A percentile compares a stretch with the other conserved stretches of the same genome.
Conservation (phyloP, 2,888 invertebrate genomes). For the Coenonympha glycerion region DNA sequence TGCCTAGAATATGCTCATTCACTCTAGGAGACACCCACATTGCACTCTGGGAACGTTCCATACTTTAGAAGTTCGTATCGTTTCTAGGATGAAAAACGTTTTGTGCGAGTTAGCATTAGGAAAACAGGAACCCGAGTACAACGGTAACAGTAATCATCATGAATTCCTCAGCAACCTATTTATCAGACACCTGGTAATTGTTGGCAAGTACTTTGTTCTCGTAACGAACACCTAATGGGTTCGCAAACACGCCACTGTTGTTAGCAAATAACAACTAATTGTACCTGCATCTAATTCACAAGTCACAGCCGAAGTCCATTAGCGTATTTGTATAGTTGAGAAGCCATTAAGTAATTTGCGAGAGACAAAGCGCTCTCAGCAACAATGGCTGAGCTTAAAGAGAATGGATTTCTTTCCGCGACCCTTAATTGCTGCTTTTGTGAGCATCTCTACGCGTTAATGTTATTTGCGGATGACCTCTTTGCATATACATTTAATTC, state of each 20-base stretch:
- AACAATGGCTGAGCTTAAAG: constrained; percentile 38
- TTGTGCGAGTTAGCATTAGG: no score
- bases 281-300: constrained; percentile 14
- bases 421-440: constrained; percentile 46
- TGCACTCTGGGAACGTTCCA: no score
- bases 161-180: neutral
- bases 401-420: constrained; percentile 48
- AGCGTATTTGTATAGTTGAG: constrained; percentile 18
- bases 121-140: no score
- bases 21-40: no score
- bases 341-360: constrained; percentile 21
- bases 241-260: constrained; percentile 10
- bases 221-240: neutral
- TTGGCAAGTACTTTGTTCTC: no score
- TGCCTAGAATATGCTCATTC: no score
- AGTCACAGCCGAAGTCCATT: constrained; percentile 22
- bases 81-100: no score
- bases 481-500: constrained; percentile 18
- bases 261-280: constrained; percentile 7
- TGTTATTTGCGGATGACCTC: constrained; percentile 32
- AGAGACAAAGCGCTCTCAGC: constrained; percentile 41
- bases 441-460: constrained; percentile 29
- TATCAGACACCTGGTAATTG: neutral
- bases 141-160: neutral
- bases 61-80: no score